Percentiles rank a stretch among this genome's conserved stretches.
phyloP scores from a whole-genome alignment of 2,113 vertebrate species.

The Chloropsis cyanopogon region DNA sequence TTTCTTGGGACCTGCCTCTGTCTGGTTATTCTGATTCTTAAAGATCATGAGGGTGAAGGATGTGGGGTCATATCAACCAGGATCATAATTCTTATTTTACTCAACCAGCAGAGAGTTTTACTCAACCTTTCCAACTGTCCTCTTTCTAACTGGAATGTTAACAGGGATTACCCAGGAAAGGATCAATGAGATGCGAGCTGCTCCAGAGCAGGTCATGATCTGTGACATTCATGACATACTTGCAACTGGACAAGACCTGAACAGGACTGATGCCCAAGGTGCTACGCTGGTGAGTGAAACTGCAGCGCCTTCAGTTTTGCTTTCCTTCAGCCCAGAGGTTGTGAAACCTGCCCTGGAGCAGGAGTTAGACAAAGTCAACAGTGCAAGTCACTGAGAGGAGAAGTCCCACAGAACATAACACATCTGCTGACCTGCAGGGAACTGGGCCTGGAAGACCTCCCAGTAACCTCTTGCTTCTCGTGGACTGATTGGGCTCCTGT shows the following conservation, averaged over 20 bases:
- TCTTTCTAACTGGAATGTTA: background rate
- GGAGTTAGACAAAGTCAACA: background rate
- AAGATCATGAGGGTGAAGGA: background rate
- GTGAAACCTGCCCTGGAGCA: background rate
- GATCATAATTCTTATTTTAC: background rate
- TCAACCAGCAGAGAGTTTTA: background rate
- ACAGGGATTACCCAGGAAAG: slow-evolving; percentile 96
- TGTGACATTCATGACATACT: slow-evolving; percentile 88
- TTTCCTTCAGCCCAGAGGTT: background rate
- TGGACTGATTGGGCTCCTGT: background rate
- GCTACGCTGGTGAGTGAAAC: slow-evolving; percentile 87
- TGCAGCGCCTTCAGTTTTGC: background rate
- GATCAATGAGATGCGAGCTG: slow-evolving; percentile 92
- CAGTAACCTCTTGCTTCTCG: background rate
- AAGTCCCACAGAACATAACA: background rate
- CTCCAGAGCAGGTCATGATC: slow-evolving; percentile 89
- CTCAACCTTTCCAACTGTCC: background rate
- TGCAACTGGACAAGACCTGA: slow-evolving; percentile 83
- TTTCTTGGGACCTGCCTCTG: background rate
- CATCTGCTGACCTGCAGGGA: background rate
- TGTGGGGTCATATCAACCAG: background rate
- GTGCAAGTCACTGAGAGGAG: background rate
- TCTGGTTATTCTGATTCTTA: background rate
- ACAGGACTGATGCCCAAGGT: slow-evolving; percentile 88
- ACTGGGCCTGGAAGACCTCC: background rate